Conservation (phyloP, 2,888 invertebrate genomes). For the Nemapogon koenigi region DNA sequence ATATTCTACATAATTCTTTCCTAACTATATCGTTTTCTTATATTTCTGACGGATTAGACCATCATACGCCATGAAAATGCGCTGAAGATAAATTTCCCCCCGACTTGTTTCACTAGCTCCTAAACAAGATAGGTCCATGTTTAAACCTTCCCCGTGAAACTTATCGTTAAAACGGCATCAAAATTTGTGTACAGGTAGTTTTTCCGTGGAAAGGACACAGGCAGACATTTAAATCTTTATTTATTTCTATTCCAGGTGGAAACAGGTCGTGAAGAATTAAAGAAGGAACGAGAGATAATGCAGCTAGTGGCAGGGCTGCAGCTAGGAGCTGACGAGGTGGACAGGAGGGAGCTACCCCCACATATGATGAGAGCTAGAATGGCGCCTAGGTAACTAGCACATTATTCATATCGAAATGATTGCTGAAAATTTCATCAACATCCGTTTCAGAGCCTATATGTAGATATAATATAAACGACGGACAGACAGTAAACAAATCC, state of each 20-base stretch:
- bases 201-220: too few relatives aligned
- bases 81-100: too few relatives aligned
- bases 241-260: constrained; percentile 62
- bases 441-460: background rate
- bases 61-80: too few relatives aligned
- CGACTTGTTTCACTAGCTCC: too few relatives aligned
- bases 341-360: constrained; percentile 69
- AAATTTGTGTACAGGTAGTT: too few relatives aligned
- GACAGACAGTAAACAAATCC: background rate
- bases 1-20: too few relatives aligned
- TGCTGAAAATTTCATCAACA: too few relatives aligned
- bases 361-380: constrained; percentile 63
- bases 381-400: constrained; percentile 40
- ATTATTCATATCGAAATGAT: background rate
- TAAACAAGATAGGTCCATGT: too few relatives aligned
- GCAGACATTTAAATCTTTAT: background rate
- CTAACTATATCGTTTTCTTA: too few relatives aligned
- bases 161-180: too few relatives aligned
- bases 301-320: constrained; percentile 92
- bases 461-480: background rate
- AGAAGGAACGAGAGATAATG: constrained; percentile 90
- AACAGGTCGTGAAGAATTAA: constrained; percentile 75
- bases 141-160: too few relatives aligned
- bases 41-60: too few relatives aligned
- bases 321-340: constrained; percentile 78